Evolutionary conservation across 2,797 vertebrate genomes (phyloP).

Genomic region (Semotilus atromaculatus): DNA sequence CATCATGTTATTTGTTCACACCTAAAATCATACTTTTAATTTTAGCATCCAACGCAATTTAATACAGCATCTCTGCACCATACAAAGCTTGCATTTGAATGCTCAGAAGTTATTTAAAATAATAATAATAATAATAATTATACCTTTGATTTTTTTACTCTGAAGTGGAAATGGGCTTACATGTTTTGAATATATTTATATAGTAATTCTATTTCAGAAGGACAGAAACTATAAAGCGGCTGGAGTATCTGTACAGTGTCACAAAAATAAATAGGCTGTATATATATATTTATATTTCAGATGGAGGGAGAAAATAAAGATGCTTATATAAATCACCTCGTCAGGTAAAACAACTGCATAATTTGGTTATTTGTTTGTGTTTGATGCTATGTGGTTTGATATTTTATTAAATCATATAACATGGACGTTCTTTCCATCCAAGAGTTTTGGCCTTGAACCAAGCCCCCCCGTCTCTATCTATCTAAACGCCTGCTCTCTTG

Average conservation of each 20-base stretch:
- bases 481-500: constrained; percentile 28
- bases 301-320: no score
- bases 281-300: no score
- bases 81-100: not conserved
- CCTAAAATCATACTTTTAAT: not conserved
- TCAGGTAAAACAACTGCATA: no score
- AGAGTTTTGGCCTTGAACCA: constrained; percentile 27
- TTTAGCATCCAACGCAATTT: not conserved
- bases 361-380: not conserved
- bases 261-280: not conserved
- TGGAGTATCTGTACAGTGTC: not conserved
- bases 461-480: constrained; percentile 10
- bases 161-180: not conserved
- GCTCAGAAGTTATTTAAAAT: not conserved
- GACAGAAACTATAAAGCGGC: not conserved
- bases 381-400: not conserved
- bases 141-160: not conserved
- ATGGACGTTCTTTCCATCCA: constrained; percentile 24
- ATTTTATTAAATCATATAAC: no score
- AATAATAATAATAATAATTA: not conserved
- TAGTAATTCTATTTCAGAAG: not conserved
- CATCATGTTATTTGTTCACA: not conserved
- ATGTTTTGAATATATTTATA: not conserved
- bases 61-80: not conserved
- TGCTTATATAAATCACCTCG: no score